Evolutionary conservation across 2,888 invertebrate genomes (phyloP), one percentile per base, ranked within the genome.

Genomic region (Dasysyrphus albostriatus): DNA sequence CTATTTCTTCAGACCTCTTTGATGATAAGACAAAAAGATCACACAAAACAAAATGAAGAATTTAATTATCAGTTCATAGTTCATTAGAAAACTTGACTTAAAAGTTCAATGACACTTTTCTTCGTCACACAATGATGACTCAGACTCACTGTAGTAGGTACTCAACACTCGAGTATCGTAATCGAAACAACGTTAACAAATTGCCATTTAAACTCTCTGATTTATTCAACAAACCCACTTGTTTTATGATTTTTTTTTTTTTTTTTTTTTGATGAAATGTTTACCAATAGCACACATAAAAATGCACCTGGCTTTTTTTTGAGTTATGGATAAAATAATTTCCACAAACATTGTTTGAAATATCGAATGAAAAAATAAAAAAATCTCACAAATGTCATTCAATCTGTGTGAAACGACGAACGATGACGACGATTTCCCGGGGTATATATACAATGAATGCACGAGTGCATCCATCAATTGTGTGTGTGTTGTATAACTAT

Each of bases 401-500:
- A 83, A 79, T 87, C 78, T 83, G 74, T 83, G 51, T 72, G 58
- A 83, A 87, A 75, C 83, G 65, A 49, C 10, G 65, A 83, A 75
- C 83, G 65, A 49, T 7, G 65, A 63, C 65, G 44, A 67, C 65
- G 87, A 83, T 83, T 87, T 79, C 59, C 78, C 70, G 9, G 19
- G 49, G 65, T 49, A 32, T 32, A 32, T 32, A 7, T 32, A 44
- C 32, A 37, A 29, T 78, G 5, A 29, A 83, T 87, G 83, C 87
- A 87, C 87, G 87, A 87, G 78, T 87, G 87, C 87, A 87, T 87
- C 70, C 75, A 87, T 87, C 87, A 87, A 87, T 74, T 75, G 63
- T 61, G 67, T 69, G 42, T 73, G 56, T 72, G 59, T 7, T 6
- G 24, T 24, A 7, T 8, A n/a, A 39, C 42, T 5, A 14, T 9